Evolutionary conservation across 2,888 invertebrate species (phyloP).

Genomic region (Melinopterus prodromus): DNA sequence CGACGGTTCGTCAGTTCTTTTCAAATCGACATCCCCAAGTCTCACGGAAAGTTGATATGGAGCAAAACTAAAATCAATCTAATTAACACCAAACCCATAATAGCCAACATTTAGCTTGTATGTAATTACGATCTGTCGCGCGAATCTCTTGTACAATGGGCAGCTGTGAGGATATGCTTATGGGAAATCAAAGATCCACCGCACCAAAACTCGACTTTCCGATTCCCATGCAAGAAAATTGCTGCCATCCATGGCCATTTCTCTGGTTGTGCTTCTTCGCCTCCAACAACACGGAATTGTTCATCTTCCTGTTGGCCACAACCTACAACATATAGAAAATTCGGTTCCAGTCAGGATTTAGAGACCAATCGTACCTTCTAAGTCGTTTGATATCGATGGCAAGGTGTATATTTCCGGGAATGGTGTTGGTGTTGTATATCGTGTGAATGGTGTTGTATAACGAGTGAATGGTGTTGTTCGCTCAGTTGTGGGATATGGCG

Average conservation of each 20-base stretch:
- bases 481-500: slow-evolving; percentile 43
- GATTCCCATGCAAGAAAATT: slow-evolving; percentile 86
- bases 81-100: slow-evolving; percentile 8
- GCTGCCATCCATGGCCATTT: slow-evolving; percentile 98
- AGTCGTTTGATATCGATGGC: slow-evolving; percentile 41
- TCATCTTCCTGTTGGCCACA: slow-evolving; percentile 86
- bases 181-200: slow-evolving; percentile 88
- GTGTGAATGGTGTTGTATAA: background rate
- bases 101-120: background rate
- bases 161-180: slow-evolving; percentile 85
- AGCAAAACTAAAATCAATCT: slow-evolving; percentile 71
- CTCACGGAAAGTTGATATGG: slow-evolving; percentile 89
- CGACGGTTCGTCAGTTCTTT: slow-evolving; percentile 85
- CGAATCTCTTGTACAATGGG: slow-evolving; percentile 92
- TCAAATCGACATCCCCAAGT: slow-evolving; percentile 87
- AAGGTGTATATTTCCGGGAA: slow-evolving; percentile 32
- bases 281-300: slow-evolving; percentile 90
- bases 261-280: slow-evolving; percentile 83
- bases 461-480: slow-evolving; percentile 31
- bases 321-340: slow-evolving; percentile 64
- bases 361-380: slow-evolving; percentile 38
- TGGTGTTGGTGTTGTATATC: slow-evolving; percentile 9
- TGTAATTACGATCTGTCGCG: slow-evolving; percentile 81
- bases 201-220: slow-evolving; percentile 92
- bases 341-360: slow-evolving; percentile 37